Conservation (phyloP, 2,888 invertebrate species). For the Diarsia dahlii region DNA sequence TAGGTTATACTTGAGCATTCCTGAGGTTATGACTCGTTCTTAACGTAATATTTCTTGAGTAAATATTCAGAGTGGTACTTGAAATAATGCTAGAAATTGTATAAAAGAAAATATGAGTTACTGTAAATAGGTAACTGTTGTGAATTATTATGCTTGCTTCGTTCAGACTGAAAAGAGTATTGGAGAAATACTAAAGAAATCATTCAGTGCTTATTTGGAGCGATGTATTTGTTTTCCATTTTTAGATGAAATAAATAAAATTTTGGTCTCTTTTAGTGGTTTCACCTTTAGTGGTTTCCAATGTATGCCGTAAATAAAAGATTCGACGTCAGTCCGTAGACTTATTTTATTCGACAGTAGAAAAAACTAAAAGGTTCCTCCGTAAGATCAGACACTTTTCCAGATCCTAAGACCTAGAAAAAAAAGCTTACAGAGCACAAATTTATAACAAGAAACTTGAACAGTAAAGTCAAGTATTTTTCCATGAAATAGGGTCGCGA, state of each 20-base stretch:
- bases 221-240: not conserved
- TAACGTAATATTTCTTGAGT: constrained; percentile 47
- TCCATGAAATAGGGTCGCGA: constrained; percentile 41
- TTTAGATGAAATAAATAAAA: not conserved
- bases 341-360: constrained; percentile 3
- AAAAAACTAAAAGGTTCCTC: constrained; percentile 9
- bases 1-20: constrained; percentile 63
- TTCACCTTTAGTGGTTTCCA: not conserved
- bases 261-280: not conserved
- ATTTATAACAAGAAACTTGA: constrained; percentile 44
- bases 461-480: constrained; percentile 33
- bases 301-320: constrained; percentile 17
- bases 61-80: constrained; percentile 29
- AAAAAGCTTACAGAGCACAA: constrained; percentile 11
- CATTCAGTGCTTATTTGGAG: not conserved
- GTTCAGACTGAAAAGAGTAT: not conserved
- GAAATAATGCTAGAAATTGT: constrained; percentile 19
- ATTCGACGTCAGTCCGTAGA: not conserved
- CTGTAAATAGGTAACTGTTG: not conserved
- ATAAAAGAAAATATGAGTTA: constrained; percentile 8
- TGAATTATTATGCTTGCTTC: not conserved
- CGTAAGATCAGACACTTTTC: not conserved
- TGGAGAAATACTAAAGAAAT: not conserved
- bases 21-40: constrained; percentile 50
- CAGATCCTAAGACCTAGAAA: constrained; percentile 12